phyloP scores from a whole-genome alignment of 2,888 invertebrate species.

The Eustalomyia histrio region DNA sequence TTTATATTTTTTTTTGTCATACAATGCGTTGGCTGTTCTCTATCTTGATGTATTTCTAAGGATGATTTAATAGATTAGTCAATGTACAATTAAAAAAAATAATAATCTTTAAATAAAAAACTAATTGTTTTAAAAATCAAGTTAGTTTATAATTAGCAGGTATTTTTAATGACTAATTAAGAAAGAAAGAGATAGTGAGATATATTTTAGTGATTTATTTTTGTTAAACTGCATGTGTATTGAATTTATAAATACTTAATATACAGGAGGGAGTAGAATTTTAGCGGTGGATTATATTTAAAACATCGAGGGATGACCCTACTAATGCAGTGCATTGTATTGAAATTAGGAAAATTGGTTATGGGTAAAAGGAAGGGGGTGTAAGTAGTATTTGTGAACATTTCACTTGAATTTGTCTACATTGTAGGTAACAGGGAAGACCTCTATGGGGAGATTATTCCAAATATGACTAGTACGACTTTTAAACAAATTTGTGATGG shows the following conservation, averaged over 20 bases:
- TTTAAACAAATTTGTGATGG: too few species aligned
- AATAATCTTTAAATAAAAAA: not conserved
- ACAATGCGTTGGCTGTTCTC: not conserved
- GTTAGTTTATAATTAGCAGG: slow-evolving; percentile 38
- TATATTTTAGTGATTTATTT: not conserved
- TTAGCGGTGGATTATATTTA: too few species aligned
- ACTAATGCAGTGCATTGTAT: too few species aligned
- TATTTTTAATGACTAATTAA: slow-evolving; percentile 41
- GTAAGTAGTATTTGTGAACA: too few species aligned
- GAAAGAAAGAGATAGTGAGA: not conserved
- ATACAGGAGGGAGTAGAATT: not conserved
- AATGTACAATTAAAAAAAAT: slow-evolving; percentile 17
- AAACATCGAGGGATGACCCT: too few species aligned
- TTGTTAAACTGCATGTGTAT: not conserved
- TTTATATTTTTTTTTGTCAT: not conserved
- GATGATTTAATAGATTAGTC: slow-evolving; percentile 42
- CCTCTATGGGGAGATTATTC: too few species aligned
- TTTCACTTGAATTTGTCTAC: too few species aligned
- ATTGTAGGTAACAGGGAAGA: too few species aligned
- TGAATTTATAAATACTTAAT: not conserved
- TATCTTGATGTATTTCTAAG: slow-evolving; percentile 11
- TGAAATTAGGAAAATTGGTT: too few species aligned
- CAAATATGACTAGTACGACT: too few species aligned
- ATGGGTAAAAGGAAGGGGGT: too few species aligned
- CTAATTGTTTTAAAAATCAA: slow-evolving; percentile 34